phyloP scores from a whole-genome alignment of 2,113 vertebrate species.

The Rhinoderma darwinii region DNA sequence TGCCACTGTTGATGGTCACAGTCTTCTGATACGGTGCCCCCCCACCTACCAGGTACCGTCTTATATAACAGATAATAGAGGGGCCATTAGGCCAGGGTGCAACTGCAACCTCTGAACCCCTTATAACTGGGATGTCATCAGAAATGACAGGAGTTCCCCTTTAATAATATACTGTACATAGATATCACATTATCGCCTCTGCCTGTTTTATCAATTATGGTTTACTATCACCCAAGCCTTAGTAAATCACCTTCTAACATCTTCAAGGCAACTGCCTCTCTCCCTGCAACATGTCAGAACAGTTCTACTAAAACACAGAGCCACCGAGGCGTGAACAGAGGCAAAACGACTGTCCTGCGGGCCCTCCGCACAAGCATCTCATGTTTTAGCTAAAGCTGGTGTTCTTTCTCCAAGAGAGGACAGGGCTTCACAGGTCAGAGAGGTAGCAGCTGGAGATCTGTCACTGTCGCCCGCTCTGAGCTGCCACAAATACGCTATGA shows the following conservation, averaged over 20 bases:
- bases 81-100: too few species aligned
- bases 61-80: too few species aligned
- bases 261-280: constrained; percentile 29
- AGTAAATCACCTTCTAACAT: not conserved
- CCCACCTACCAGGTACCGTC: too few species aligned
- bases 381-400: not conserved
- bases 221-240: not conserved
- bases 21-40: too few species aligned
- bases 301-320: not conserved
- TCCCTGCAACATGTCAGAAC: constrained; percentile 39
- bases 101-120: too few species aligned
- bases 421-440: constrained; percentile 33
- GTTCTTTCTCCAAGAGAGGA: constrained; percentile 34
- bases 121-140: too few species aligned
- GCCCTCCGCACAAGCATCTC: not conserved
- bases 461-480: constrained; percentile 13
- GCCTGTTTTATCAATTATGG: not conserved
- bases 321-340: constrained; percentile 21
- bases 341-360: constrained; percentile 12
- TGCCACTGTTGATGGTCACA: too few species aligned
- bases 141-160: not conserved
- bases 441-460: constrained; percentile 36
- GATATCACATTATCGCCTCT: not conserved
- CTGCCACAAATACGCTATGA: constrained; percentile 33
- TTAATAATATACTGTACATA: constrained; percentile 1